Percentiles rank a stretch among this genome's conserved stretches.
Conservation (phyloP, 2,888 invertebrate species). For the Drosophila merina region DNA sequence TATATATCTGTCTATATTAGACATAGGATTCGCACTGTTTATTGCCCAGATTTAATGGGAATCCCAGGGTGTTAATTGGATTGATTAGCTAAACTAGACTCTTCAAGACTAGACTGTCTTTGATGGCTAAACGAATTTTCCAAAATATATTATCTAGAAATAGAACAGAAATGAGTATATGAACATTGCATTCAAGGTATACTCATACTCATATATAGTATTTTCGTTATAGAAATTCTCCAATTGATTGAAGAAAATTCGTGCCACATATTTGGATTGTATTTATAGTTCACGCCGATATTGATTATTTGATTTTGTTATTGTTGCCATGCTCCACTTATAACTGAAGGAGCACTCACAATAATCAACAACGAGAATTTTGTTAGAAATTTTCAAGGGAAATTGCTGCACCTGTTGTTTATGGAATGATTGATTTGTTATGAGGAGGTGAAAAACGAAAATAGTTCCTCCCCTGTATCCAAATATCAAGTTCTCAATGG, state of each 20-base stretch:
- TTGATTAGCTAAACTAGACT: constrained; percentile 15
- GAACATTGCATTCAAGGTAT: constrained; percentile 4
- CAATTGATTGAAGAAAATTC: constrained; percentile 14
- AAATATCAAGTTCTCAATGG: constrained; percentile 37
- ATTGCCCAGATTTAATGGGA: constrained; percentile 21
- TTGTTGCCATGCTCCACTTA: constrained; percentile 36
- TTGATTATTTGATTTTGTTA: constrained; percentile 29
- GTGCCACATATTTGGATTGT: constrained; percentile 10
- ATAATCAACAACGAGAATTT: constrained; percentile 16
- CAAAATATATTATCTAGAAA: constrained; percentile 9
- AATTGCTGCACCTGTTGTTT: constrained; percentile 46
- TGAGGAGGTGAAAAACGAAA: constrained; percentile 21
- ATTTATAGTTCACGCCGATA: constrained; percentile 25
- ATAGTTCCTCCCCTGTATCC: constrained; percentile 17
- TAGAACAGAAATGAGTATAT: constrained; percentile 7
- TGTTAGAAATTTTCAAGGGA: constrained; percentile 16
- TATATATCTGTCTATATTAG: constrained; percentile 27
- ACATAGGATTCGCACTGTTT: constrained; percentile 24
- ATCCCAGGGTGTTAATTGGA: constrained; percentile 31
- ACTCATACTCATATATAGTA: constrained; percentile 8
- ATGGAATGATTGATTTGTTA: constrained; percentile 36
- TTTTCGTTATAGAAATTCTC: constrained; percentile 16
- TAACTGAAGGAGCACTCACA: constrained; percentile 3
- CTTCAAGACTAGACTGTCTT: neutral
- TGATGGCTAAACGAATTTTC: neutral